phyloP scores from a whole-genome alignment of 2,888 invertebrate genomes.

The Pocota personata region DNA sequence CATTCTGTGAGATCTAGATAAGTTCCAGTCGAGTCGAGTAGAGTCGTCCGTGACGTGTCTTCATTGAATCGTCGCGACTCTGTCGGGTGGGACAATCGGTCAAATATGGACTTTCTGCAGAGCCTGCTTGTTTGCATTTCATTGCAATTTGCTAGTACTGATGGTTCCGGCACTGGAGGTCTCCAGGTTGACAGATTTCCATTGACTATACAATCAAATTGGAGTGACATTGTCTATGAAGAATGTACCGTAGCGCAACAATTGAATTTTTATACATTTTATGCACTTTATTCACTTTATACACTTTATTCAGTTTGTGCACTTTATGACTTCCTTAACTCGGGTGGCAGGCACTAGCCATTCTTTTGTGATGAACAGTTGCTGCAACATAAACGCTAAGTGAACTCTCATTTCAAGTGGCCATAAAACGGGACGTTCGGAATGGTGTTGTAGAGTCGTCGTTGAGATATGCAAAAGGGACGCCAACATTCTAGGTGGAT shows the following conservation, averaged over 20 bases:
- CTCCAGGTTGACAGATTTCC: constrained; percentile 56
- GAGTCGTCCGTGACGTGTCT: constrained; percentile 55
- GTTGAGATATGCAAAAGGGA: constrained; percentile 50
- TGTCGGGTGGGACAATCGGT: constrained; percentile 28
- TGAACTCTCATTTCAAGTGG: constrained; percentile 60
- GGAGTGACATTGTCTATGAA: constrained; percentile 31
- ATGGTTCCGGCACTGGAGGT: constrained; percentile 60
- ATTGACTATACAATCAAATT: background rate
- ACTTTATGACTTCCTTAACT: constrained; percentile 58
- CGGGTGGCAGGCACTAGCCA: background rate
- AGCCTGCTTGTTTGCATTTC: constrained; percentile 53
- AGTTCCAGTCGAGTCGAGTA: constrained; percentile 18
- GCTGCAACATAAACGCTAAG: constrained; percentile 54
- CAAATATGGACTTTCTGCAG: constrained; percentile 21
- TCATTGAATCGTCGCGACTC: constrained; percentile 36
- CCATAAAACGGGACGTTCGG: constrained; percentile 51
- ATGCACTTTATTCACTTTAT: too few relatives aligned
- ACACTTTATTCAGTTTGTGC: constrained; percentile 41
- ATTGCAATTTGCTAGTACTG: constrained; percentile 65
- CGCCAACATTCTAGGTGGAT: background rate
- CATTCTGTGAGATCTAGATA: constrained; percentile 55
- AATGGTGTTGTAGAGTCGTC: background rate
- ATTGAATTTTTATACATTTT: too few relatives aligned
- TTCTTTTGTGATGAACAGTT: constrained; percentile 3
- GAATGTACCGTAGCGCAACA: constrained; percentile 15